phyloP scores from a whole-genome alignment of 2,888 invertebrate species.

The Drosophila yooni region DNA sequence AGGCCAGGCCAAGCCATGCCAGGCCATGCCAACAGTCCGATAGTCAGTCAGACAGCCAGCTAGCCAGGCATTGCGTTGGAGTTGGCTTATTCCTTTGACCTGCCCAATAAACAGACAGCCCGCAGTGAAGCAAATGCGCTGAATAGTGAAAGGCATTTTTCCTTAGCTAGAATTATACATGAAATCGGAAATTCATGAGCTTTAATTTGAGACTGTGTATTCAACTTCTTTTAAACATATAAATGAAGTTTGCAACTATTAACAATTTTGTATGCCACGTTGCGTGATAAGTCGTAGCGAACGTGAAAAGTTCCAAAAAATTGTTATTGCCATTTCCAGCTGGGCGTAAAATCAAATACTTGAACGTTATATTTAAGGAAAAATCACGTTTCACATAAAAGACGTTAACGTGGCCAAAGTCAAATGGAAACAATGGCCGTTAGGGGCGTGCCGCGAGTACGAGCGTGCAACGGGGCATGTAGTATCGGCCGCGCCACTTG shows the following conservation, averaged over 20 bases:
- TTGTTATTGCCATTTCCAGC: constrained; percentile 35
- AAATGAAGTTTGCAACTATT: neutral
- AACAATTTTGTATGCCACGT: constrained; percentile 17
- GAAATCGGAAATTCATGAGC: neutral
- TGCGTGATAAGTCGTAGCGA: constrained; percentile 29
- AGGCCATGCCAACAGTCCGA: neutral
- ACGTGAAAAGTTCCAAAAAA: constrained; percentile 18
- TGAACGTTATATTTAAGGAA: constrained; percentile 65
- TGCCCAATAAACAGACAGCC: constrained; percentile 17
- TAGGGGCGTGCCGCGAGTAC: constrained; percentile 14
- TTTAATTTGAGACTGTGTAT: neutral
- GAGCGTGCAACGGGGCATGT: neutral
- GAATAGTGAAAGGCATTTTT: neutral
- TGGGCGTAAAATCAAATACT: constrained; percentile 55
- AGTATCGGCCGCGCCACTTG: constrained; percentile 44
- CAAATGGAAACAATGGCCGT: constrained; percentile 67
- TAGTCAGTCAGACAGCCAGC: constrained; percentile 2
- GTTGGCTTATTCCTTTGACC: constrained; percentile 40
- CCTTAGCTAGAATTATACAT: neutral
- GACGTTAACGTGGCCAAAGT: constrained; percentile 74
- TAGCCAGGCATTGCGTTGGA: constrained; percentile 21
- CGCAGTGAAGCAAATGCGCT: constrained; percentile 25
- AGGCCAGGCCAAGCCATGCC: neutral
- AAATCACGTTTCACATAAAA: constrained; percentile 78
- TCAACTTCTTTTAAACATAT: neutral